phyloP scores from a whole-genome alignment of 2,797 vertebrate species.

The Tiaroga cobitis region DNA sequence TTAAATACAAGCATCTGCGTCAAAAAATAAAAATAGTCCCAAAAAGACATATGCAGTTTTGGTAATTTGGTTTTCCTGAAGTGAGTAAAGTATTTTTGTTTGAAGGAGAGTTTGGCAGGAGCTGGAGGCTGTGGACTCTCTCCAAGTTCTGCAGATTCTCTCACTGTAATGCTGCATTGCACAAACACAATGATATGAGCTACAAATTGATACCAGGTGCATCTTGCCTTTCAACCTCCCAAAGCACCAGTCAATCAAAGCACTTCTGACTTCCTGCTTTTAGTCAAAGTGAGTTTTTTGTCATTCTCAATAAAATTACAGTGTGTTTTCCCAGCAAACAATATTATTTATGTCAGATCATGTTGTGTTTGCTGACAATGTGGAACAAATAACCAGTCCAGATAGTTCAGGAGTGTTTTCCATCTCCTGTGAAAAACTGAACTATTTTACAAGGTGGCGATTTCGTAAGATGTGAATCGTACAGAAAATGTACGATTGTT shows the following conservation, averaged over 20 bases:
- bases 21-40: neutral
- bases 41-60: neutral
- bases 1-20: neutral
- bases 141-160: constrained; percentile 16
- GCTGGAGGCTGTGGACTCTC: constrained; percentile 12
- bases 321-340: constrained; percentile 11
- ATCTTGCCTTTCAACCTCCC: constrained; percentile 31
- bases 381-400: constrained; percentile 1
- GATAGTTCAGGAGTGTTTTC: neutral
- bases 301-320: constrained; percentile 6
- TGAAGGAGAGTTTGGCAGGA: constrained; percentile 19
- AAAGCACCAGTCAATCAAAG: constrained; percentile 33
- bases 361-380: constrained; percentile 1
- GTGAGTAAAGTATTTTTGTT: neutral
- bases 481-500: too few relatives aligned
- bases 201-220: constrained; percentile 42
- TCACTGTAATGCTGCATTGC: constrained; percentile 12
- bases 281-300: neutral
- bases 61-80: neutral
- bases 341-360: constrained; percentile 23
- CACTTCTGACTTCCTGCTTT: constrained; percentile 31
- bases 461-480: too few relatives aligned
- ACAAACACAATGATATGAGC: constrained; percentile 34
- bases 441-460: too few relatives aligned
- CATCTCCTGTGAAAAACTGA: too few relatives aligned